Conservation (phyloP, 2,797 vertebrate species). For the Morelia viridis region DNA sequence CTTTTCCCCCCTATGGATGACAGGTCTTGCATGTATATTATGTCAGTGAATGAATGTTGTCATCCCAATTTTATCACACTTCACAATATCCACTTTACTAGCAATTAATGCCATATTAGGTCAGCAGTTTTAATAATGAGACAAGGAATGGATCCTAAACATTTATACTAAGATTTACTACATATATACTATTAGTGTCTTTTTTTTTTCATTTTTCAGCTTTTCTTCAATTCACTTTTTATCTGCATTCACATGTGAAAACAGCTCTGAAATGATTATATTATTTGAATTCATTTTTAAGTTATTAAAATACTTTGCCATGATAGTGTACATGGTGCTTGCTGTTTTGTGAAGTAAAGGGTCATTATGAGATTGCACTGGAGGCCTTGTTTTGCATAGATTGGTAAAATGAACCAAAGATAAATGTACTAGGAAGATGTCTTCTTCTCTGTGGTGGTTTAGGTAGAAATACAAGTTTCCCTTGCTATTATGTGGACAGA, state of each 20-base stretch:
- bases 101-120: rapidly evolving
- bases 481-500: no score
- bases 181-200: background rate
- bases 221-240: background rate
- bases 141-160: background rate
- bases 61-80: background rate
- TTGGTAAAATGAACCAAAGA: constrained; percentile 11
- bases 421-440: background rate
- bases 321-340: no score
- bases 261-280: background rate
- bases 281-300: background rate
- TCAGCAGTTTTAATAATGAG: background rate
- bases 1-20: background rate
- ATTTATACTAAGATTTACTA: background rate
- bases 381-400: constrained; percentile 35
- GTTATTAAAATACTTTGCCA: background rate
- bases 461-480: no score
- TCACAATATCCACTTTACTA: rapidly evolving
- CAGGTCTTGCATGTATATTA: constrained; percentile 5
- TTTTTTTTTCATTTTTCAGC: background rate
- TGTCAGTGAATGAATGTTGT: background rate
- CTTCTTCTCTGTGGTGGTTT: no score
- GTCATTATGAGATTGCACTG: constrained; percentile 22
- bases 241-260: background rate
- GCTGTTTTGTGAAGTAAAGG: background rate